Conservation (phyloP, 2,888 invertebrate genomes). For the Sminthurides aquaticus region DNA sequence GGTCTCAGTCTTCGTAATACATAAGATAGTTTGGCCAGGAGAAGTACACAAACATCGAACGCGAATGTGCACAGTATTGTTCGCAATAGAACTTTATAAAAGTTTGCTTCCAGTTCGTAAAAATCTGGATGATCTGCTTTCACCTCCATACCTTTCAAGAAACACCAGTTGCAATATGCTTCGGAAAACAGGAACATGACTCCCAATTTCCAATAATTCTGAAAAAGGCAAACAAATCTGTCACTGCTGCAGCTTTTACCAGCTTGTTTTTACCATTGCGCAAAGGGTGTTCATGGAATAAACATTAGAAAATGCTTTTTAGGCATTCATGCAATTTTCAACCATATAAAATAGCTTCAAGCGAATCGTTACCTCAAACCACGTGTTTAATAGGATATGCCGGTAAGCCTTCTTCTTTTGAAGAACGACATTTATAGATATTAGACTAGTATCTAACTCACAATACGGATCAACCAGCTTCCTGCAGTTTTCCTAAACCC, state of each 20-base stretch:
- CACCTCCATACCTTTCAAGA: conserved; percentile 36
- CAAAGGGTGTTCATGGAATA: too few relatives aligned
- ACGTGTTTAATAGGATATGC: conserved; percentile 73
- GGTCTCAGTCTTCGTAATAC: conserved; percentile 8
- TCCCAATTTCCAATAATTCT: conserved; percentile 72
- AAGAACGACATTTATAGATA: conserved; percentile 74
- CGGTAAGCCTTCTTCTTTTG: conserved; percentile 73
- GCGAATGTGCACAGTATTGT: conserved; percentile 25
- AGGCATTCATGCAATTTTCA: conserved; percentile 1
- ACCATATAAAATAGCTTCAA: conserved; percentile 20
- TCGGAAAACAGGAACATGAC: conserved; percentile 70
- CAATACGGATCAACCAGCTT: conserved; percentile 78
- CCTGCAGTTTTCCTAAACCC: conserved; percentile 69
- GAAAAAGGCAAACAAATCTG: conserved; percentile 43
- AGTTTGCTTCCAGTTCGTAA: conserved; percentile 41
- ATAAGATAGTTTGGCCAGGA: conserved; percentile 16
- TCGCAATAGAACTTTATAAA: conserved; percentile 37
- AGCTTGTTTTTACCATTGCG: neutral
- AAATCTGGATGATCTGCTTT: conserved; percentile 27
- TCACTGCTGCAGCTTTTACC: neutral
- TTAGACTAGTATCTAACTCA: conserved; percentile 81
- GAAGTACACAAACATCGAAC: conserved; percentile 29
- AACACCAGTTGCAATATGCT: conserved; percentile 64
- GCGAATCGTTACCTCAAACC: conserved; percentile 72
- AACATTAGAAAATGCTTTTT: neutral